These are phyloP conservation scores for Iselma pallidipennis DNA, from an alignment of 2,888 invertebrate genomes.

Conservation along the genomic window DNA sequence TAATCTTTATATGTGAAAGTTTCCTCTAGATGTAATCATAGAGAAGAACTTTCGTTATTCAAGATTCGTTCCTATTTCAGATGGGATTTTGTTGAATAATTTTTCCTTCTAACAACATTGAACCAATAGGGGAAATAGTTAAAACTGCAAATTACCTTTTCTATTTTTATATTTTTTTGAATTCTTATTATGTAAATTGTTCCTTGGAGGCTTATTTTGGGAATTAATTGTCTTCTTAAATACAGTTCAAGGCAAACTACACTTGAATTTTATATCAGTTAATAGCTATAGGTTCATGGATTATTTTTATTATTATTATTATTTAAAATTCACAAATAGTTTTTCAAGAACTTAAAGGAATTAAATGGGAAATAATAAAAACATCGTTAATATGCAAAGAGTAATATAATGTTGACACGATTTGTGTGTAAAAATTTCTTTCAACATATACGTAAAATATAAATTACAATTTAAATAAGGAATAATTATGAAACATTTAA, in stretches of 20 bases:
- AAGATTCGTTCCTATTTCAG: too few species aligned
- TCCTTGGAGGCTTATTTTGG: background rate
- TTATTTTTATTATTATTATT: background rate
- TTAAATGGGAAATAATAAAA: too few species aligned
- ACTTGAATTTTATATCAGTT: background rate
- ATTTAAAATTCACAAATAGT: too few species aligned
- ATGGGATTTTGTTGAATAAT: too few species aligned
- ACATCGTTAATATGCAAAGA: too few species aligned
- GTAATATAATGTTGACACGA: too few species aligned
- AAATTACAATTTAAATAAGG: too few species aligned
- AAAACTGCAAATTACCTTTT: background rate
- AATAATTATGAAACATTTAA: background rate
- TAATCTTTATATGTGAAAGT: too few species aligned
- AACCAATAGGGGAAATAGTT: background rate
- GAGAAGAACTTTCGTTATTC: background rate
- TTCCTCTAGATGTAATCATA: too few species aligned
- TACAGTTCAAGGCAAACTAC: slow-evolving; percentile 5
- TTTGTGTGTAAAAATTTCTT: background rate
- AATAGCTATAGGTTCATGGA: background rate
- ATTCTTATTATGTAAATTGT: background rate
- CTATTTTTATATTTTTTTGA: background rate
- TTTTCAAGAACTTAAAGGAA: too few species aligned
- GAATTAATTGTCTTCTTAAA: slow-evolving; percentile 1
- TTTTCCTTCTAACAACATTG: too few species aligned
- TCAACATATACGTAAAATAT: background rate